These are phyloP conservation scores for Malthinus flaveolus DNA, from an alignment of 2,888 invertebrate genomes.

Conservation along the genomic window DNA sequence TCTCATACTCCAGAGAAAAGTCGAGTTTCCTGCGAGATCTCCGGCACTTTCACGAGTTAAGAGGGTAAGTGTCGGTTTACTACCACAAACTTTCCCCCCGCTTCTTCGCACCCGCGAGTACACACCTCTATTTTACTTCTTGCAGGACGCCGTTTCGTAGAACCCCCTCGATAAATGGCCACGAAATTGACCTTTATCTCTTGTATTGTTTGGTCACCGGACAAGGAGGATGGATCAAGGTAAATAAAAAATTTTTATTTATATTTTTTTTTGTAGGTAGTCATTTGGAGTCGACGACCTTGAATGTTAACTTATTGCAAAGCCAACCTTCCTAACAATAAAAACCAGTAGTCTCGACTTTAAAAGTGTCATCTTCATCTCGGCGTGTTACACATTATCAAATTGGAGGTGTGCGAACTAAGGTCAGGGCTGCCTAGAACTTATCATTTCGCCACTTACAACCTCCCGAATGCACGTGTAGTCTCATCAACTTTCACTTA, in stretches of 20 bases:
- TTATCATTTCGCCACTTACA: slow-evolving; percentile 1
- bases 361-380: no score
- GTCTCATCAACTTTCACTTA: no score
- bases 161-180: slow-evolving; percentile 78
- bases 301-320: slow-evolving; percentile 1
- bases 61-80: slow-evolving; percentile 74
- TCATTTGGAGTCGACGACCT: slow-evolving; percentile 4
- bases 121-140: slow-evolving; percentile 30
- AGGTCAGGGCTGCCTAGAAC: slow-evolving; percentile 55
- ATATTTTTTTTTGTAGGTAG: slow-evolving; percentile 42
- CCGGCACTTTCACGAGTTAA: slow-evolving; percentile 86
- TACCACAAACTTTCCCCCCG: slow-evolving; percentile 14
- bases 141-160: slow-evolving; percentile 67
- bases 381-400: no score
- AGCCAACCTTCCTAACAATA: no score
- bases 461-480: no score
- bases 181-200: slow-evolving; percentile 88
- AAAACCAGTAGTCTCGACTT: no score
- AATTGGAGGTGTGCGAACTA: slow-evolving; percentile 49
- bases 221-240: slow-evolving; percentile 94
- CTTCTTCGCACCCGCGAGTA: slow-evolving; percentile 21
- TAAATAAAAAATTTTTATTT: slow-evolving; percentile 52
- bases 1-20: slow-evolving; percentile 76
- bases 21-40: slow-evolving; percentile 83
- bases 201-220: slow-evolving; percentile 91